Conservation (phyloP, 2,888 invertebrate species). For the Drosophila diplacantha region DNA sequence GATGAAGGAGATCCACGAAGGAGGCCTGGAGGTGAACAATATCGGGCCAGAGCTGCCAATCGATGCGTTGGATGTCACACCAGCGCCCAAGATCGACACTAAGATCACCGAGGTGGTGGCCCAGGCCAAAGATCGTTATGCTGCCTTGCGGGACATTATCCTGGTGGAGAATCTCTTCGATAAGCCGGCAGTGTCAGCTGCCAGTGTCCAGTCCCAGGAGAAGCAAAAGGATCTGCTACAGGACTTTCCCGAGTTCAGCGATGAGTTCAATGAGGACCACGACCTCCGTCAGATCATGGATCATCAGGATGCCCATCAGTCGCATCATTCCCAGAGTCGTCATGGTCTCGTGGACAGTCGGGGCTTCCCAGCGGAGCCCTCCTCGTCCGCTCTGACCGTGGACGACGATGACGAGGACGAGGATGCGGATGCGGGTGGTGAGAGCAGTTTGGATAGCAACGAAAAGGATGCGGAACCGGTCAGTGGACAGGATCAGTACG, state of each 20-base stretch:
- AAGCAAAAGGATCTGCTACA: slow-evolving; percentile 71
- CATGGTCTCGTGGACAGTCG: slow-evolving; percentile 70
- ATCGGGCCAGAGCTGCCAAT: slow-evolving; percentile 28
- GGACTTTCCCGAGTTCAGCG: slow-evolving; percentile 73
- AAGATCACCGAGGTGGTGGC: slow-evolving; percentile 78
- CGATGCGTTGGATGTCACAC: slow-evolving; percentile 38
- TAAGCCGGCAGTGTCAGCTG: slow-evolving; percentile 70
- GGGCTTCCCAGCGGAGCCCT: slow-evolving; percentile 69
- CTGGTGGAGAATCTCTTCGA: slow-evolving; percentile 81
- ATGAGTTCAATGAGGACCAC: slow-evolving; percentile 75
- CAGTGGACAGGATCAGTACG: slow-evolving; percentile 67
- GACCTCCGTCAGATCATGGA: slow-evolving; percentile 79
- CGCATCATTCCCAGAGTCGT: slow-evolving; percentile 70
- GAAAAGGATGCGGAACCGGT: slow-evolving; percentile 66
- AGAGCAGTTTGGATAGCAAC: slow-evolving; percentile 75
- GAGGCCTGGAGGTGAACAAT: slow-evolving; percentile 24
- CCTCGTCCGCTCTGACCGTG: slow-evolving; percentile 71
- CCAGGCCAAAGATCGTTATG: slow-evolving; percentile 85
- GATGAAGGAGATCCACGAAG: slow-evolving; percentile 30
- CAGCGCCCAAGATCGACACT: slow-evolving; percentile 78
- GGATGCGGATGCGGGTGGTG: slow-evolving; percentile 73
- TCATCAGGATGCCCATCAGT: slow-evolving; percentile 61
- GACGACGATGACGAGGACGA: slow-evolving; percentile 75
- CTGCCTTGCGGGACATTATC: slow-evolving; percentile 88
- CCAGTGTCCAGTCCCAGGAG: slow-evolving; percentile 38